Evolutionary conservation across 2,888 invertebrate species (phyloP).

Genomic region (Heliconius aoede): DNA sequence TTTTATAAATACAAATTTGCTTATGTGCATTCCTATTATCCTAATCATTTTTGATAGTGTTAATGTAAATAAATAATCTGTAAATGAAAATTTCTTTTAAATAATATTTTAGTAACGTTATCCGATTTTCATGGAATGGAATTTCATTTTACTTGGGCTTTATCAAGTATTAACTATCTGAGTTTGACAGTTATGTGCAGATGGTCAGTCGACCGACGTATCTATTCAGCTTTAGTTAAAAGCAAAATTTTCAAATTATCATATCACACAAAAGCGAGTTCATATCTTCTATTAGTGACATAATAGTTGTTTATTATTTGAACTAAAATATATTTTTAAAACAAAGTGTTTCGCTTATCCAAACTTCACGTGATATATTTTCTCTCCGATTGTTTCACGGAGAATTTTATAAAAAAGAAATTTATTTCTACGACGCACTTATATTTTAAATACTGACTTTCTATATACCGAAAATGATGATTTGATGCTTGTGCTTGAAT

Average conservation of each 20-base stretch:
- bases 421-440: conserved; percentile 36
- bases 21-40: too few relatives aligned
- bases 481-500: conserved; percentile 58
- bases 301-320: conserved; percentile 12
- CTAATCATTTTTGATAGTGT: too few relatives aligned
- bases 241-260: conserved; percentile 33
- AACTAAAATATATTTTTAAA: conserved; percentile 19
- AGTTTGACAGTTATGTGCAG: conserved; percentile 38
- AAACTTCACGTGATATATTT: conserved; percentile 51
- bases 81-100: too few relatives aligned
- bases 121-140: conserved; percentile 16
- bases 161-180: conserved; percentile 19
- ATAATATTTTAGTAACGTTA: background rate
- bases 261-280: conserved; percentile 28
- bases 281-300: conserved; percentile 23
- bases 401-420: conserved; percentile 39
- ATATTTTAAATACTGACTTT: conserved; percentile 60
- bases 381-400: conserved; percentile 45
- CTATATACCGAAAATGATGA: conserved; percentile 55
- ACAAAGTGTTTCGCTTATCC: conserved; percentile 26
- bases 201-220: conserved; percentile 33
- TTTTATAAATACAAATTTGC: too few relatives aligned
- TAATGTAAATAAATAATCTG: background rate
- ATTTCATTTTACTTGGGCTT: conserved; percentile 18
- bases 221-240: conserved; percentile 25